These are phyloP conservation scores for Danio kyathit DNA, from an alignment of 2,797 vertebrate species.

Conservation along the genomic window DNA sequence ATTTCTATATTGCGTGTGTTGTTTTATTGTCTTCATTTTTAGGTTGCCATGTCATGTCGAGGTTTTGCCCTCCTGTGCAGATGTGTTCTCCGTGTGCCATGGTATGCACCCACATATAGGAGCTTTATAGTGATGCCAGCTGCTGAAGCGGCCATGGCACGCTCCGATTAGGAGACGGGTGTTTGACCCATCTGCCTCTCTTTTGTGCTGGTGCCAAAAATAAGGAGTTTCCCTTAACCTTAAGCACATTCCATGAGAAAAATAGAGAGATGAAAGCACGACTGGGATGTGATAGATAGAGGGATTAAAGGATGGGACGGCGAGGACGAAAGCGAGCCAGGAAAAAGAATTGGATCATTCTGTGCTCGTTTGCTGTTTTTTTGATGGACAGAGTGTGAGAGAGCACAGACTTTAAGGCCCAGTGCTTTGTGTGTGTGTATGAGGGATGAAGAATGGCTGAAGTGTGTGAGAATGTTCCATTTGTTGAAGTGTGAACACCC, in stretches of 20 bases:
- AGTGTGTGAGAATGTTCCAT: slow-evolving; percentile 46
- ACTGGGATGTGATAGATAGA: slow-evolving; percentile 26
- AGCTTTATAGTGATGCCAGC: slow-evolving; percentile 34
- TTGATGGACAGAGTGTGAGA: slow-evolving; percentile 33
- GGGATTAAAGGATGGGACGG: slow-evolving; percentile 33
- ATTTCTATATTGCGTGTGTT: slow-evolving; percentile 59
- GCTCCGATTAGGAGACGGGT: slow-evolving; percentile 53
- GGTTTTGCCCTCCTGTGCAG: slow-evolving; percentile 58
- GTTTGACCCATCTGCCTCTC: slow-evolving; percentile 56
- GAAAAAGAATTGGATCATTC: slow-evolving; percentile 31
- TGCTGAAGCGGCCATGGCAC: slow-evolving; percentile 44
- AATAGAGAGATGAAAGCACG: slow-evolving; percentile 43
- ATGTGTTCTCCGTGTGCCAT: slow-evolving; percentile 40
- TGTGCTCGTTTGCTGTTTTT: slow-evolving; percentile 12
- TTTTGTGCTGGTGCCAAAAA: slow-evolving; percentile 65
- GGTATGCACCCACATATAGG: slow-evolving; percentile 23
- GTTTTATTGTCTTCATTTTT: slow-evolving; percentile 58
- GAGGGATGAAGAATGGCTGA: slow-evolving; percentile 33
- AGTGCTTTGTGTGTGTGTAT: slow-evolving; percentile 9
- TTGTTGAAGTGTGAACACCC: slow-evolving; percentile 43
- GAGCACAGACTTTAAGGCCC: slow-evolving; percentile 21
- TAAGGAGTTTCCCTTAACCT: slow-evolving; percentile 65
- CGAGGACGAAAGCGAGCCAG: slow-evolving; percentile 11
- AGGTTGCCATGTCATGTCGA: slow-evolving; percentile 52
- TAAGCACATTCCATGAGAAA: slow-evolving; percentile 42